Evolutionary conservation across 2,797 vertebrate genomes (phyloP).

Genomic region (Epinephelus awoara): DNA sequence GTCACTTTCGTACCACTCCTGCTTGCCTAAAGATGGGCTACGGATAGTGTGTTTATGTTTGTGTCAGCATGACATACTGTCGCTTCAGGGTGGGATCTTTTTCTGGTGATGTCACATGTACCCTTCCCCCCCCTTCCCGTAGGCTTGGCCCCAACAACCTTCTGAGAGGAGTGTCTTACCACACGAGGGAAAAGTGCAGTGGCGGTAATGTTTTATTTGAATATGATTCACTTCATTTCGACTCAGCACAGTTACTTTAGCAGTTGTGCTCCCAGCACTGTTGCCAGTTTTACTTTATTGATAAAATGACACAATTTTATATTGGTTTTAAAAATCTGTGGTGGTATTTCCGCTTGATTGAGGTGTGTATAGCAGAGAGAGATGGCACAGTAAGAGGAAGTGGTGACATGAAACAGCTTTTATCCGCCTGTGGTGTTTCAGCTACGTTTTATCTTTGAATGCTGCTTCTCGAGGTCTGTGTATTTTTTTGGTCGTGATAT

Average conservation of each 20-base stretch:
- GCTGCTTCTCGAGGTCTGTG: background rate
- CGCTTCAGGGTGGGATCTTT: constrained; percentile 56
- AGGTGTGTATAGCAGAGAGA: no score
- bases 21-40: constrained; percentile 42
- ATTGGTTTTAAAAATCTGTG: background rate
- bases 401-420: background rate
- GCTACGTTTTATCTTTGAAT: background rate
- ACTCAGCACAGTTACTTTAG: background rate
- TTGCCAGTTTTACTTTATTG: background rate
- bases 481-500: background rate
- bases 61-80: constrained; percentile 61
- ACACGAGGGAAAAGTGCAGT: background rate
- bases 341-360: background rate
- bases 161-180: constrained; percentile 13
- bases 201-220: background rate
- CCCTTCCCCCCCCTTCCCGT: background rate
- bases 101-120: constrained; percentile 52
- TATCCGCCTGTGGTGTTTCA: background rate
- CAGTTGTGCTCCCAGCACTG: background rate
- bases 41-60: constrained; percentile 56
- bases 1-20: constrained; percentile 30
- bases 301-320: background rate
- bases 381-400: background rate
- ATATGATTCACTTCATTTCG: constrained; percentile 8
- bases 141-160: background rate